A percentile compares a stretch with the other conserved stretches of the same genome.
Evolutionary conservation across 2,888 invertebrate species (phyloP).

Genomic region (Magallana nippona): DNA sequence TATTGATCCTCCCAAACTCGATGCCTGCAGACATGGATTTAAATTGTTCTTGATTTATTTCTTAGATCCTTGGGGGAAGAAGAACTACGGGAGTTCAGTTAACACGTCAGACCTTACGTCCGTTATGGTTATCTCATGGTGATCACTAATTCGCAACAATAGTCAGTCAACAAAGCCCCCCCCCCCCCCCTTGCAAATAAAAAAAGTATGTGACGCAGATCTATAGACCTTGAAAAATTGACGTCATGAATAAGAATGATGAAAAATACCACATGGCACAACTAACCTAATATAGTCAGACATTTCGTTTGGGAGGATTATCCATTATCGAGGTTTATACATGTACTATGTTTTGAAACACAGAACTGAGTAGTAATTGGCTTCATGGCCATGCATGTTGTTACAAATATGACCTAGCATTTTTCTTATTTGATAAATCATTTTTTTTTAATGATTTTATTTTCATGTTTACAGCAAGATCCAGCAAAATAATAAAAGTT

Average conservation of each 20-base stretch:
- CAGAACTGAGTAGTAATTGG: not conserved
- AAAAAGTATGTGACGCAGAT: not conserved
- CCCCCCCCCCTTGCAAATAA: no score
- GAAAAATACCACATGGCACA: not conserved
- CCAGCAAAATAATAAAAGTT: no score
- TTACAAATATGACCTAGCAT: no score
- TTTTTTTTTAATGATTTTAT: no score
- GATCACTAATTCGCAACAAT: not conserved
- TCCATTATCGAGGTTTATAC: no score
- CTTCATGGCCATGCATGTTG: no score
- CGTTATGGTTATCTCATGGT: not conserved
- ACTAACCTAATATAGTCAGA: no score
- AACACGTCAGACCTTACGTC: not conserved
- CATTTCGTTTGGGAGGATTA: no score
- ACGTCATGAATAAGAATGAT: not conserved
- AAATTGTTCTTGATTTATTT: constrained; percentile 17
- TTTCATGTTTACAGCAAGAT: no score
- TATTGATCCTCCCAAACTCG: constrained; percentile 1
- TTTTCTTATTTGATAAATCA: no score
- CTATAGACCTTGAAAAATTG: not conserved
- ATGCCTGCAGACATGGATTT: not conserved
- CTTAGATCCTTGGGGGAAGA: not conserved
- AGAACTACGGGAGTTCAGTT: not conserved
- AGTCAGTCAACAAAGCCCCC: no score
- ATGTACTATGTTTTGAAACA: not conserved